Conservation (phyloP, 2,888 invertebrate genomes). For the Oscheius sp. region DNA sequence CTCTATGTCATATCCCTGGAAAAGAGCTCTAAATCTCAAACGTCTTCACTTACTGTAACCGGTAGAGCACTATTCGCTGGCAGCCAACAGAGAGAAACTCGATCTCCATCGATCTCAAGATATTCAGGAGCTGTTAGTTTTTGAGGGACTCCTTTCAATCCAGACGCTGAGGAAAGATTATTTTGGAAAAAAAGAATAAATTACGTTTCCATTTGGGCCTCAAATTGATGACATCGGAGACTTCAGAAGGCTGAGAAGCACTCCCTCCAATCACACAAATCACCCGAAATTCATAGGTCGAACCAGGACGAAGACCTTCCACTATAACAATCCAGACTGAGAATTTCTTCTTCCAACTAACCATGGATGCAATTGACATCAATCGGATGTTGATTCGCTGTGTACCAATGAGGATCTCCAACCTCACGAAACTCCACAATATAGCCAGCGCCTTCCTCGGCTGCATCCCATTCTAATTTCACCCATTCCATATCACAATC, state of each 20-base stretch:
- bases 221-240: conserved; percentile 65
- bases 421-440: conserved; percentile 67
- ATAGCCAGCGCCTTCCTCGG: conserved; percentile 54
- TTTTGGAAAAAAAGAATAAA: background rate
- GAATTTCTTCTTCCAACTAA: conserved; percentile 29
- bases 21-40: background rate
- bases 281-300: conserved; percentile 70
- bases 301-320: conserved; percentile 64
- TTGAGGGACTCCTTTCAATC: conserved; percentile 54
- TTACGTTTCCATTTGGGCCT: conserved; percentile 49
- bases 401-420: conserved; percentile 63
- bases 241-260: conserved; percentile 59
- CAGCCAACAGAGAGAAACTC: conserved; percentile 68
- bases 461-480: conserved; percentile 63
- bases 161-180: conserved; percentile 25
- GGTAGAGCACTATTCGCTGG: conserved; percentile 68
- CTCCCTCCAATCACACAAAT: conserved; percentile 54
- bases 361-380: conserved; percentile 59
- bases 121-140: conserved; percentile 66
- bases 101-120: conserved; percentile 62
- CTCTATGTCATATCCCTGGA: conserved; percentile 69
- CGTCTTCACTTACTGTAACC: conserved; percentile 56
- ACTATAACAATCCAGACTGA: conserved; percentile 46
- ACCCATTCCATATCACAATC: conserved; percentile 68
- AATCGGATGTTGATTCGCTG: conserved; percentile 61